Evolutionary conservation across 2,888 invertebrate species (phyloP).

Genomic region (Agrochola circellaris): DNA sequence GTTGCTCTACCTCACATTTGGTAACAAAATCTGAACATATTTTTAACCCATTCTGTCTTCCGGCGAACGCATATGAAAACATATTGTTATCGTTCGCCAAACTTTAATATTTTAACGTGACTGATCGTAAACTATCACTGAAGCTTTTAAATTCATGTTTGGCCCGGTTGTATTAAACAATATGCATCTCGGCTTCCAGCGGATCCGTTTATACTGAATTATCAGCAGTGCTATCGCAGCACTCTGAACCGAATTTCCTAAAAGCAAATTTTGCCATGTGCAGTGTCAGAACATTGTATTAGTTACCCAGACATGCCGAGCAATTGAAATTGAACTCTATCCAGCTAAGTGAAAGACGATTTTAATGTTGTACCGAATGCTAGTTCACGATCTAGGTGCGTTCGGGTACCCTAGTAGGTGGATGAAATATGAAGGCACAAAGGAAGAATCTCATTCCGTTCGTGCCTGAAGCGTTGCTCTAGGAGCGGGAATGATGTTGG

Average conservation of each 20-base stretch:
- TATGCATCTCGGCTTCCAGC: conserved; percentile 70
- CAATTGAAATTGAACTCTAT: conserved; percentile 76
- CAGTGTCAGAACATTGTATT: conserved; percentile 79
- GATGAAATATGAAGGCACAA: conserved; percentile 86
- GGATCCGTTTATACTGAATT: conserved; percentile 82
- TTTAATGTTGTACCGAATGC: conserved; percentile 64
- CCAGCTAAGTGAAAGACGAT: conserved; percentile 69
- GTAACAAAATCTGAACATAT: conserved; percentile 15
- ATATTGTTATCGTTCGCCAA: conserved; percentile 29
- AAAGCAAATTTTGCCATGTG: conserved; percentile 83
- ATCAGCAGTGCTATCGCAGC: conserved; percentile 77
- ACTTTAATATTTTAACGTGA: conserved; percentile 58
- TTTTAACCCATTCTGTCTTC: conserved; percentile 14
- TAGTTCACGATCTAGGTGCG: conserved; percentile 73
- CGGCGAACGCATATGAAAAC: conserved; percentile 28
- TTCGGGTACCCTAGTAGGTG: conserved; percentile 77
- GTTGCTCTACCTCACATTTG: conserved; percentile 1
- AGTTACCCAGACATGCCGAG: conserved; percentile 64
- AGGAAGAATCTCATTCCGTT: conserved; percentile 84
- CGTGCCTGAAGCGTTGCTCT: conserved; percentile 78
- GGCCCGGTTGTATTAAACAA: conserved; percentile 72
- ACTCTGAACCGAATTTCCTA: conserved; percentile 78
- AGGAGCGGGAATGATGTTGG: conserved; percentile 69
- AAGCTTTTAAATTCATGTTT: conserved; percentile 72
- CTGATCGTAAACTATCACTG: conserved; percentile 53